A percentile compares a stretch with the other conserved stretches of the same genome.
Conservation (phyloP, 2,113 vertebrate species). For the Meleagris gallopavo region DNA sequence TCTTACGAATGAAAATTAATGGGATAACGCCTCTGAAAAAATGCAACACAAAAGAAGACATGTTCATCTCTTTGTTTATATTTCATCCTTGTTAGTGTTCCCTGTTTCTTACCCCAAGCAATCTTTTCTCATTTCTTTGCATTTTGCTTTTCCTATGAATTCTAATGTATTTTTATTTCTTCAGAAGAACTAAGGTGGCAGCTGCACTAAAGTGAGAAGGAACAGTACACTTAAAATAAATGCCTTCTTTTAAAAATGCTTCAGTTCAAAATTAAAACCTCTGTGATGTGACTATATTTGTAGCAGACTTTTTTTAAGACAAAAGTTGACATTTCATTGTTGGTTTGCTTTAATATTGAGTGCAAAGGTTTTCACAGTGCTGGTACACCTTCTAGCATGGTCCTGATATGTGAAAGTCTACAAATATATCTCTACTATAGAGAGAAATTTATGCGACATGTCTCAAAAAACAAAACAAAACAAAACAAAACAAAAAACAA, state of each 20-base stretch:
- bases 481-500: too few species aligned
- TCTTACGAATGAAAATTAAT: neutral
- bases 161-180: neutral
- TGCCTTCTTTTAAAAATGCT: neutral
- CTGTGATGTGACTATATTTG: neutral
- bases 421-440: neutral
- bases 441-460: too few species aligned
- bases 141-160: neutral
- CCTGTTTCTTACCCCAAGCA: neutral
- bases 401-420: neutral
- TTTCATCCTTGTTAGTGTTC: neutral
- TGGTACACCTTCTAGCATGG: neutral
- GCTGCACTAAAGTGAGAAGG: neutral
- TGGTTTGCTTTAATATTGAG: neutral
- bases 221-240: neutral
- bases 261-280: neutral
- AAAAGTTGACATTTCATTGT: neutral
- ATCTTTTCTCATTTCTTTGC: neutral
- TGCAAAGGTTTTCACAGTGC: neutral
- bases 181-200: neutral
- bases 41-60: neutral
- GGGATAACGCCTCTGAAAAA: neutral
- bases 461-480: too few species aligned
- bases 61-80: neutral
- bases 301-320: neutral